These are phyloP conservation scores for Hestina assimilis DNA, from an alignment of 1,140 invertebrate species.

Conservation along the genomic window DNA sequence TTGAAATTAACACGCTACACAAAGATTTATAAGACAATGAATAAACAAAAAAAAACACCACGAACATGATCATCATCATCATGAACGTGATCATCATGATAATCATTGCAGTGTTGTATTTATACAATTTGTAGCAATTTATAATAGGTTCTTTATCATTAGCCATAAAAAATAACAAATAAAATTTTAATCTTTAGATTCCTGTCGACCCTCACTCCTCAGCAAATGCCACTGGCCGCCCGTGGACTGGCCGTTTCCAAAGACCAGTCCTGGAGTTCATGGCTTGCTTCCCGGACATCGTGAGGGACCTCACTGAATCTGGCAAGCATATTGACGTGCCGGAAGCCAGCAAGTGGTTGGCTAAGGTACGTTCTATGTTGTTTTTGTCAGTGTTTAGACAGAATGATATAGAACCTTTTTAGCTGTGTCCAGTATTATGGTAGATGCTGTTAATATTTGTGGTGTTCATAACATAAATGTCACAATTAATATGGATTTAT, in stretches of 20 bases:
- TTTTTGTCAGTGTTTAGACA: slow-evolving; percentile 55
- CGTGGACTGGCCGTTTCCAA: slow-evolving; percentile 82
- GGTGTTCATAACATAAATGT: not conserved
- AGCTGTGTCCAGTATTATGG: too few species aligned
- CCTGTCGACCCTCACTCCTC: slow-evolving; percentile 76
- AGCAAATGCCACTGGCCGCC: slow-evolving; percentile 80
- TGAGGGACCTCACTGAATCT: slow-evolving; percentile 88
- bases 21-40: not conserved
- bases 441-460: not conserved
- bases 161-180: slow-evolving; percentile 11
- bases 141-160: slow-evolving; percentile 2
- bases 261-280: slow-evolving; percentile 91
- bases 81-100: too few species aligned
- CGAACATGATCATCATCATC: too few species aligned
- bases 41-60: not conserved
- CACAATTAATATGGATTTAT: not conserved
- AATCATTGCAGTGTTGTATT: too few species aligned
- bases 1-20: not conserved
- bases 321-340: slow-evolving; percentile 85
- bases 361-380: slow-evolving; percentile 81
- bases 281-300: slow-evolving; percentile 91
- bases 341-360: slow-evolving; percentile 88
- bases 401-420: slow-evolving; percentile 36
- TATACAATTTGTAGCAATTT: not conserved
- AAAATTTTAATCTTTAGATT: slow-evolving; percentile 61